Conservation (phyloP, 2,888 invertebrate genomes). For the Allophyes oxyacanthae region DNA sequence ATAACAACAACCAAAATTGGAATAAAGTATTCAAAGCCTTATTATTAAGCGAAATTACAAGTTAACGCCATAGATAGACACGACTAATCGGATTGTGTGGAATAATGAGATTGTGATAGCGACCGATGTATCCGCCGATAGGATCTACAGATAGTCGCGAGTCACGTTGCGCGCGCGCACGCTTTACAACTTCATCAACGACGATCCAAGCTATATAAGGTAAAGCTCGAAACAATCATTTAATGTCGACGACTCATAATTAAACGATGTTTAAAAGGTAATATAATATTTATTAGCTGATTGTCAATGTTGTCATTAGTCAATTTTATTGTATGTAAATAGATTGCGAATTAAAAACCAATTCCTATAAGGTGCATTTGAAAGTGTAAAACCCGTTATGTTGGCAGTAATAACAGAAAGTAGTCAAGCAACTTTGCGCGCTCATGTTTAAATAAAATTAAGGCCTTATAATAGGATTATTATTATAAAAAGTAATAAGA, state of each 20-base stretch:
- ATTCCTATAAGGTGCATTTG: conserved; percentile 30
- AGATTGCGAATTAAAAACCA: conserved; percentile 3
- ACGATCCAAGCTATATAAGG: conserved; percentile 49
- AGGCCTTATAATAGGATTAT: conserved; percentile 22
- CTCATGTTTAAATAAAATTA: conserved; percentile 29
- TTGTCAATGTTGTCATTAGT: conserved; percentile 25
- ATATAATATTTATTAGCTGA: conserved; percentile 39
- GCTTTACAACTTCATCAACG: conserved; percentile 69
- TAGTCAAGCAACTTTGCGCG: conserved; percentile 15
- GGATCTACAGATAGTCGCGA: conserved; percentile 65
- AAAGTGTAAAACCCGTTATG: conserved; percentile 12
- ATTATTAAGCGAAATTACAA: conserved; percentile 58
- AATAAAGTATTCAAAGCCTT: conserved; percentile 51
- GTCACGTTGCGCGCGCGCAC: conserved; percentile 65
- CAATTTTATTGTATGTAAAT: conserved; percentile 6
- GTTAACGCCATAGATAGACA: conserved; percentile 62
- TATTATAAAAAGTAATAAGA: conserved; percentile 33
- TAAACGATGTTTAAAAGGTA: conserved; percentile 33
- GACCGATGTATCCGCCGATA: conserved; percentile 69
- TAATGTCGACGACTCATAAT: conserved; percentile 53
- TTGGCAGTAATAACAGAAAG: conserved; percentile 16
- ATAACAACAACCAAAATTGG: conserved; percentile 46
- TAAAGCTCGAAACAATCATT: conserved; percentile 55
- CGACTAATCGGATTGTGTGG: conserved; percentile 72
- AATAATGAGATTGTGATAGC: conserved; percentile 73